Evolutionary conservation across 1,140 invertebrate genomes (phyloP).

Genomic region (Rhizoglyphus robini): DNA sequence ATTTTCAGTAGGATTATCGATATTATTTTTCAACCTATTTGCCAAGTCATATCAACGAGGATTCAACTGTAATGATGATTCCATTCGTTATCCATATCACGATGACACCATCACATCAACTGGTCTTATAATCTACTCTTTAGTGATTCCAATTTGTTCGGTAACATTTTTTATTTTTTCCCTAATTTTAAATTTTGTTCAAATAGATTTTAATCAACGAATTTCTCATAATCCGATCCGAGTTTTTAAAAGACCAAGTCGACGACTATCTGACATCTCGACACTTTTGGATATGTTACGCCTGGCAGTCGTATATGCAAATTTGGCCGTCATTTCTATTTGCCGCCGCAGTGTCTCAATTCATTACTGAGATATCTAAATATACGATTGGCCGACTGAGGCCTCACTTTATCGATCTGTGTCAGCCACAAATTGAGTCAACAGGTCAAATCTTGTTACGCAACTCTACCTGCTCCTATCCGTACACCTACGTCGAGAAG

Average conservation of each 20-base stretch:
- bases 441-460: slow-evolving; percentile 23
- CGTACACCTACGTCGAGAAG: slow-evolving; percentile 33
- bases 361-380: slow-evolving; percentile 76
- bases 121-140: slow-evolving; percentile 45
- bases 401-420: slow-evolving; percentile 69
- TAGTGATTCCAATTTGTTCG: neutral
- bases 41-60: slow-evolving; percentile 68
- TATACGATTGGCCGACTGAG: slow-evolving; percentile 76
- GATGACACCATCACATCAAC: slow-evolving; percentile 55
- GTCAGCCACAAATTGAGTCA: slow-evolving; percentile 34
- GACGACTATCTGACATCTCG: neutral
- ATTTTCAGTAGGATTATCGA: neutral
- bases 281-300: neutral
- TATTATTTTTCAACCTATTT: slow-evolving; percentile 31
- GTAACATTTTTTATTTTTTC: neutral
- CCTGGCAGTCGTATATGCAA: slow-evolving; percentile 16
- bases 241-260: neutral
- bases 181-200: neutral
- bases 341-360: slow-evolving; percentile 60
- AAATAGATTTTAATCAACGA: neutral
- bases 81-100: slow-evolving; percentile 60
- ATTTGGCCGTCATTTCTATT: slow-evolving; percentile 68
- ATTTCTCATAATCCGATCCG: neutral
- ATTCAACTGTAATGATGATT: slow-evolving; percentile 91
- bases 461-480: neutral